A percentile compares a stretch with the other conserved stretches of the same genome.
phyloP scores from a whole-genome alignment of 1,140 invertebrate genomes.

The Philaenus spumarius region DNA sequence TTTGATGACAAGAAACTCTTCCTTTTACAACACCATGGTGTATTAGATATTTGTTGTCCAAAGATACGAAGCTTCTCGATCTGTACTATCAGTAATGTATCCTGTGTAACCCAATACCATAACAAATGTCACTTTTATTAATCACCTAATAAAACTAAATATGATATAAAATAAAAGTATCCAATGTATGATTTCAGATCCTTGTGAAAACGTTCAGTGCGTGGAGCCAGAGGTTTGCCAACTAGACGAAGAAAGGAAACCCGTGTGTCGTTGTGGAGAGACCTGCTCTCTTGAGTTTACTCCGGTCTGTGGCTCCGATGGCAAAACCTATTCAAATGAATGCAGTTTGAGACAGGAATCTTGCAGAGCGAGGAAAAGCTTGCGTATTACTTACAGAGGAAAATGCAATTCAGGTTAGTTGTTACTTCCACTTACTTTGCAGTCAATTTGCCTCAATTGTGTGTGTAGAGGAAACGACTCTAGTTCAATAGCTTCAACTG shows the following conservation, averaged over 20 bases:
- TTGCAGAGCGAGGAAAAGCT: conserved; percentile 59
- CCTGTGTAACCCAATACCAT: no score
- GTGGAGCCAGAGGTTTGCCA: conserved; percentile 75
- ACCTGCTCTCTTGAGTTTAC: conserved; percentile 70
- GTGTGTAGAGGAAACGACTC: no score
- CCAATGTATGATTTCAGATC: conserved; percentile 56
- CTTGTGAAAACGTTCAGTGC: conserved; percentile 66
- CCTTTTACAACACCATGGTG: no score
- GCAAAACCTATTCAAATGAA: conserved; percentile 81
- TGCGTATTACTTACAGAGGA: conserved; percentile 71
- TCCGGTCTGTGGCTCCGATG: conserved; percentile 78
- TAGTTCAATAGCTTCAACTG: no score
- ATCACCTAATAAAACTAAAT: no score
- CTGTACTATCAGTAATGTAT: no score
- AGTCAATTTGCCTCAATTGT: no score
- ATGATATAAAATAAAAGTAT: no score
- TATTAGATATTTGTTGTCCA: no score
- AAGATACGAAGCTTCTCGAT: no score
- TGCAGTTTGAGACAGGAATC: conserved; percentile 70
- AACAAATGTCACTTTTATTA: no score
- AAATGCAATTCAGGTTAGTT: conserved; percentile 67
- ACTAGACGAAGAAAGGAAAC: conserved; percentile 66
- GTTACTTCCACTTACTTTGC: background rate
- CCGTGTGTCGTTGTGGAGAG: conserved; percentile 71
- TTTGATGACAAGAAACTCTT: no score